A percentile compares a stretch with the other conserved stretches of the same genome.
phyloP scores from a whole-genome alignment of 2,797 vertebrate species.

The Squalus acanthias region DNA sequence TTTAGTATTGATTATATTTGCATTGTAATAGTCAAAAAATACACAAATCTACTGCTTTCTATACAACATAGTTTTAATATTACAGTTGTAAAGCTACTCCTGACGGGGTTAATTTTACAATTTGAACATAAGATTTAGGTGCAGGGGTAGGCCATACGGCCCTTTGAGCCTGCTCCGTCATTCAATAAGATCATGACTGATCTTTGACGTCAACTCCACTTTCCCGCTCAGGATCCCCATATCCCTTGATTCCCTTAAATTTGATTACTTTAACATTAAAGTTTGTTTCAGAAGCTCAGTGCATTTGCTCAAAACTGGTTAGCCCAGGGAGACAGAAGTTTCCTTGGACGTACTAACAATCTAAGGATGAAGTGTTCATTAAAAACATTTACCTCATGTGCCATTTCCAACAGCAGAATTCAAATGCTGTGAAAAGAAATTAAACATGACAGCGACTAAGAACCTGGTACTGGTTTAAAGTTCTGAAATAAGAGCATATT shows the following conservation, averaged over 20 bases:
- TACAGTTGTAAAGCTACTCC: background rate
- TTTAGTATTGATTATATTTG: too few species aligned
- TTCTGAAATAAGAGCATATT: background rate
- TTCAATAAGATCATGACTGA: too few species aligned
- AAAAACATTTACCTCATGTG: background rate
- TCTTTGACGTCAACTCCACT: too few species aligned
- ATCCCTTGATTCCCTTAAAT: background rate
- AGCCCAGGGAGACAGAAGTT: background rate
- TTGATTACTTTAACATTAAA: background rate
- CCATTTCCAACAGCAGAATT: background rate
- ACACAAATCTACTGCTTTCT: background rate
- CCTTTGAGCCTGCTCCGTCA: too few species aligned
- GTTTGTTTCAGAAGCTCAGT: background rate
- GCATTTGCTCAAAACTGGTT: background rate
- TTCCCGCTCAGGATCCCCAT: too few species aligned
- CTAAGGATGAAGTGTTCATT: background rate
- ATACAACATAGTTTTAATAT: background rate
- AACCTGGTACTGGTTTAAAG: background rate
- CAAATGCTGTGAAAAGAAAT: too few species aligned
- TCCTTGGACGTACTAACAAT: background rate
- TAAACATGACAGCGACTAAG: too few species aligned
- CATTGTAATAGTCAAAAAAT: background rate
- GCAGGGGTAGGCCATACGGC: too few species aligned
- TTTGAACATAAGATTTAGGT: too few species aligned
- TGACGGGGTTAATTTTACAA: background rate